A percentile compares a stretch with the other conserved stretches of the same genome.
phyloP scores from a whole-genome alignment of 2,888 invertebrate genomes.

The Holacanthella duospinosa region DNA sequence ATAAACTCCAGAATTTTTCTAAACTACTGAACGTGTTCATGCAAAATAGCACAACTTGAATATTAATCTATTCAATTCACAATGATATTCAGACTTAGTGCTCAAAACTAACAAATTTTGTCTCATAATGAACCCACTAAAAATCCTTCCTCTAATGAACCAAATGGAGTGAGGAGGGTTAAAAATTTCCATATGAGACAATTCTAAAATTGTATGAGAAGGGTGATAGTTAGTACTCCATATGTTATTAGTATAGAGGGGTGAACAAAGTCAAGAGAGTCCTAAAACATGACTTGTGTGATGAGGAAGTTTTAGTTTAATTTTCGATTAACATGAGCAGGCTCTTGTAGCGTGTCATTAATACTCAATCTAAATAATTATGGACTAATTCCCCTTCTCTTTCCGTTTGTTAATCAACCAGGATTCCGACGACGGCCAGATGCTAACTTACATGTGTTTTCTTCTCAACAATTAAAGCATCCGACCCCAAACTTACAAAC shows the following conservation, averaged over 20 bases:
- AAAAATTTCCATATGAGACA: background rate
- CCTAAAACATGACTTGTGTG: no score
- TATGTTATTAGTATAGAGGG: background rate
- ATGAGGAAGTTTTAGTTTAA: background rate
- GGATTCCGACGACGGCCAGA: background rate
- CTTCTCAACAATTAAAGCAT: background rate
- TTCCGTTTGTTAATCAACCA: background rate
- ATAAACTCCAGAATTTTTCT: no score
- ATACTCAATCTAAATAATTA: background rate
- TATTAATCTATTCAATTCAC: background rate
- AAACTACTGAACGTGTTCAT: conserved; percentile 2
- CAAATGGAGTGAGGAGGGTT: background rate
- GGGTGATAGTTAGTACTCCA: background rate
- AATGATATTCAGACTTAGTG: no score
- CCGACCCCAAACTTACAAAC: background rate
- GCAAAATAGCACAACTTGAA: background rate
- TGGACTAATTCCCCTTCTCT: background rate
- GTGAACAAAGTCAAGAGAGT: no score
- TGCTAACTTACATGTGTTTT: background rate
- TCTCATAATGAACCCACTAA: no score
- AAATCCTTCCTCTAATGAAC: no score
- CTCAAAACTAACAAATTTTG: no score
- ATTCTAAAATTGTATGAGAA: background rate
- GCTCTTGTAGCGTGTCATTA: background rate
- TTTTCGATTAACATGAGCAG: background rate